A percentile compares a stretch with the other conserved stretches of the same genome.
phyloP scores from a whole-genome alignment of 2,113 vertebrate species.

The Miniopterus natalensis region DNA sequence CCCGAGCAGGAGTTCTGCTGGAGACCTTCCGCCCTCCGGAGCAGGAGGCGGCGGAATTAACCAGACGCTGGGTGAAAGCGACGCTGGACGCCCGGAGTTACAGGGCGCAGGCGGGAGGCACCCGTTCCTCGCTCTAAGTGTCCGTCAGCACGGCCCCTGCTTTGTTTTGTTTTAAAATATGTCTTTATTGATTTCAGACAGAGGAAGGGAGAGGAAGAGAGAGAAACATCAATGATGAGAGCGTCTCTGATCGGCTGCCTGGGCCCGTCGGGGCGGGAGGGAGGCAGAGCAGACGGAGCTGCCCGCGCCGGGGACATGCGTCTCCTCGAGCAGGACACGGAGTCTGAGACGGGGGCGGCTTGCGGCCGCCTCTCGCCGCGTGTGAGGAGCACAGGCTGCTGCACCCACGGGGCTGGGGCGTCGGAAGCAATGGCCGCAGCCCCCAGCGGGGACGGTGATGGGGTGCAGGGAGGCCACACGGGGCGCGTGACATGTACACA shows the following conservation, averaged over 20 bases:
- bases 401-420: background rate
- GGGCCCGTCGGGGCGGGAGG: background rate
- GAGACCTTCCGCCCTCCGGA: background rate
- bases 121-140: no score
- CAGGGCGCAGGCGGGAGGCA: no score
- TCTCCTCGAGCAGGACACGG: background rate
- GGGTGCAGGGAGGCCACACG: background rate
- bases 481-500: no score
- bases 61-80: background rate
- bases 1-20: background rate
- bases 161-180: no score
- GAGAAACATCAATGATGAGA: no score
- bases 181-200: no score
- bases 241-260: no score
- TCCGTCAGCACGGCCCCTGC: no score
- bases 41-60: no score
- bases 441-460: rapidly evolving
- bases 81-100: background rate
- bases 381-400: background rate
- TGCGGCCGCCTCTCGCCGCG: background rate
- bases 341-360: background rate
- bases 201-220: no score
- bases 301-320: background rate
- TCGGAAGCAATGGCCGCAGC: background rate
- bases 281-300: background rate